A percentile compares a stretch with the other conserved stretches of the same genome.
These are phyloP conservation scores for Clunio marinus DNA, from an alignment of 2,888 invertebrate genomes.

Conservation along the genomic window DNA sequence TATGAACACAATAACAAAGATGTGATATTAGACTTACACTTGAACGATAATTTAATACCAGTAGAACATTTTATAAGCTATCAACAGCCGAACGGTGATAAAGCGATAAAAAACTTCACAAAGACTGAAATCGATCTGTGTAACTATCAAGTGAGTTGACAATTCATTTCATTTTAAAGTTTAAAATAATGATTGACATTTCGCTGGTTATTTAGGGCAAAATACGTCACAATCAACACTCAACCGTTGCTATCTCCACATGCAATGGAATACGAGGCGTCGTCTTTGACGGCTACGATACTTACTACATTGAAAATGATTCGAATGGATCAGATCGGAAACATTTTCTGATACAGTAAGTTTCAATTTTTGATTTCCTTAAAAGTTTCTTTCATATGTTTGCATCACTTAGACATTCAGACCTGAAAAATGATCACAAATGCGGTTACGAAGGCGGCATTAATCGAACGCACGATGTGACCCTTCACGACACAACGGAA, in stretches of 20 bases:
- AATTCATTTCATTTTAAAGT: no score
- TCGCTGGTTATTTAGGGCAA: slow-evolving; percentile 53
- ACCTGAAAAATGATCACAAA: slow-evolving; percentile 56
- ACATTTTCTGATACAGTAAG: slow-evolving; percentile 25
- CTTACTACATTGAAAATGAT: slow-evolving; percentile 66
- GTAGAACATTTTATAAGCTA: slow-evolving; percentile 49
- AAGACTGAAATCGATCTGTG: slow-evolving; percentile 52
- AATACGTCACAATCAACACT: slow-evolving; percentile 63
- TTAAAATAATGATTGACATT: no score
- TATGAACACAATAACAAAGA: slow-evolving; percentile 64
- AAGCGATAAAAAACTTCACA: slow-evolving; percentile 48
- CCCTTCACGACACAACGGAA: slow-evolving; percentile 50
- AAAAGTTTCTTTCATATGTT: slow-evolving; percentile 35
- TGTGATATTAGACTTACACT: slow-evolving; percentile 64
- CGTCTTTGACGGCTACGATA: slow-evolving; percentile 70
- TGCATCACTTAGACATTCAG: slow-evolving; percentile 46
- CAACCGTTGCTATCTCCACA: slow-evolving; percentile 82
- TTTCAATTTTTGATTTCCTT: slow-evolving; percentile 11
- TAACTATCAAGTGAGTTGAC: slow-evolving; percentile 49
- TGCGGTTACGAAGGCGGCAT: slow-evolving; percentile 54
- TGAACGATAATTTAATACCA: slow-evolving; percentile 69
- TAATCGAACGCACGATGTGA: slow-evolving; percentile 46
- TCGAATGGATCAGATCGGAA: slow-evolving; percentile 47
- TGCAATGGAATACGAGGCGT: slow-evolving; percentile 73
- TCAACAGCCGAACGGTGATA: slow-evolving; percentile 46